phyloP scores from a whole-genome alignment of 2,888 invertebrate genomes.

The Glyphotaelius pellucidus region DNA sequence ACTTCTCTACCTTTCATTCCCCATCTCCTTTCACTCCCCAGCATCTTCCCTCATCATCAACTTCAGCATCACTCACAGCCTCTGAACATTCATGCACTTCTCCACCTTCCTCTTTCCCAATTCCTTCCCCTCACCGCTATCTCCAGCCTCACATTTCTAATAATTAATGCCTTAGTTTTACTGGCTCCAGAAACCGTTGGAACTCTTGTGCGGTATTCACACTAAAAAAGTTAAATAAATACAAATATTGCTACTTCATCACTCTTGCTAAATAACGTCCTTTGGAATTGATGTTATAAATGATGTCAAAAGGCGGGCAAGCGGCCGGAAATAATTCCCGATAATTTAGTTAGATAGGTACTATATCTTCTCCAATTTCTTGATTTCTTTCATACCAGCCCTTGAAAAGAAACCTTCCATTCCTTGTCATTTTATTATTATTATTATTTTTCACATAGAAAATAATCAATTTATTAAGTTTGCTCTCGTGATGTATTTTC shows the following conservation, averaged over 20 bases:
- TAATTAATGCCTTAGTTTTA: too few species aligned
- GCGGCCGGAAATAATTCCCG: slow-evolving; percentile 32
- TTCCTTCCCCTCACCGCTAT: too few species aligned
- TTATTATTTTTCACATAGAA: background rate
- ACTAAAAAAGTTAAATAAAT: too few species aligned
- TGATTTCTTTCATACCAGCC: slow-evolving; percentile 36
- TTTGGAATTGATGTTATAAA: slow-evolving; percentile 31
- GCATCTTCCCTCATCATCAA: too few species aligned
- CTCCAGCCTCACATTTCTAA: too few species aligned
- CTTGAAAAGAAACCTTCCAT: slow-evolving; percentile 8
- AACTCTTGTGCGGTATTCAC: too few species aligned
- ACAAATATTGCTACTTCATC: background rate
- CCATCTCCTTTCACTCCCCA: too few species aligned
- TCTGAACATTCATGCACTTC: too few species aligned
- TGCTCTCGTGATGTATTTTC: background rate
- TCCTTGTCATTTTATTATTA: background rate
- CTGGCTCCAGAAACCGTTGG: too few species aligned
- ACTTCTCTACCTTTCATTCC: too few species aligned
- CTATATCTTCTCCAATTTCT: slow-evolving; percentile 12
- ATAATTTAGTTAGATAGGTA: slow-evolving; percentile 31
- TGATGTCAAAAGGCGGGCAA: slow-evolving; percentile 21
- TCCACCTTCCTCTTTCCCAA: too few species aligned
- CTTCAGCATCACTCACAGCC: too few species aligned
- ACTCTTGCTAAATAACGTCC: background rate
- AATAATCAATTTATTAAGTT: slow-evolving; percentile 21